These are phyloP conservation scores for Harmothoe impar DNA, from an alignment of 2,888 invertebrate species.

Conservation along the genomic window DNA sequence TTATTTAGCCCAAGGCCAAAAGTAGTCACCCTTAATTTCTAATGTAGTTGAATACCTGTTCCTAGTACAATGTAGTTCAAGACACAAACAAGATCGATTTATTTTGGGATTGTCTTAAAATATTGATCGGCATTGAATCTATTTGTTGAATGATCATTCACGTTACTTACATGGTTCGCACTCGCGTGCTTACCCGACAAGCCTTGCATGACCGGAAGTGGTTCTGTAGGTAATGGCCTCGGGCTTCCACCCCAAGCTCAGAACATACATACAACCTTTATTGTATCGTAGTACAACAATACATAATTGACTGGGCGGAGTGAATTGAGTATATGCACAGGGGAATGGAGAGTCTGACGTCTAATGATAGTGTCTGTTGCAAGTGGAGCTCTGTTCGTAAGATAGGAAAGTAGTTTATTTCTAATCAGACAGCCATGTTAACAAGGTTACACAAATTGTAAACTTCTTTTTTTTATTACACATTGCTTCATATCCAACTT, in stretches of 20 bases:
- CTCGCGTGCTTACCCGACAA: not conserved
- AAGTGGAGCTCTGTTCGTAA: not conserved
- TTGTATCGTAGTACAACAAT: not conserved
- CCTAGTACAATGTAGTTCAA: not conserved
- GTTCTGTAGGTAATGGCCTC: not conserved
- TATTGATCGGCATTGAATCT: not conserved
- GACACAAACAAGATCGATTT: not conserved
- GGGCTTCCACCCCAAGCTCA: not conserved
- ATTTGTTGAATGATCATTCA: not conserved
- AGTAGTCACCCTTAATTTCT: not conserved
- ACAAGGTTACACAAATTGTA: no score
- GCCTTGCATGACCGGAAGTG: slow-evolving; percentile 6
- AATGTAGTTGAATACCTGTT: not conserved
- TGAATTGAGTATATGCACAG: not conserved
- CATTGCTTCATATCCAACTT: no score
- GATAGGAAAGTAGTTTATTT: not conserved
- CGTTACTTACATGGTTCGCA: not conserved
- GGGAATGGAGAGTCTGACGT: not conserved
- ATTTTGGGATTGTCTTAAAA: not conserved
- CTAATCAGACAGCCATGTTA: not conserved
- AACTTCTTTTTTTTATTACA: no score
- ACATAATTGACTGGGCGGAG: not conserved
- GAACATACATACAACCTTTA: not conserved
- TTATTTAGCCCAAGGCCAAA: not conserved
- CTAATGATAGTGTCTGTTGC: not conserved